phyloP scores from a whole-genome alignment of 30 jellyfish, hydroid and myxozoan genomes.

The Chrysaora quinquecirrha region DNA sequence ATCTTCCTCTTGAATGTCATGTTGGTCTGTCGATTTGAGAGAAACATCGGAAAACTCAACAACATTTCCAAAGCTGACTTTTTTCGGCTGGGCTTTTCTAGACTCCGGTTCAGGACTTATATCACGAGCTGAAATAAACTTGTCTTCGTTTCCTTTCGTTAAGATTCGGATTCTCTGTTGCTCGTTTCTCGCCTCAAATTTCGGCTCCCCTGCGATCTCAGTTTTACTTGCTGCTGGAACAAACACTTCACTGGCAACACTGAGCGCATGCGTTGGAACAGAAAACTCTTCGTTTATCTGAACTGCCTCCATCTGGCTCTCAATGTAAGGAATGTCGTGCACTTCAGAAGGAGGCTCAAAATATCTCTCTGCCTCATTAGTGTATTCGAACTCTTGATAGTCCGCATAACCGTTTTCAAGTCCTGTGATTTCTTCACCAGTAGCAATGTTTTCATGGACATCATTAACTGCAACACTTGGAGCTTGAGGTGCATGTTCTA shows the following conservation, averaged over 20 bases:
- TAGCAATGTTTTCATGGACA: neutral
- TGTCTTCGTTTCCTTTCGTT: constrained; percentile 47
- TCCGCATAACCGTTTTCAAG: neutral
- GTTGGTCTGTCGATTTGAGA: neutral
- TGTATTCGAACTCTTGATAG: too few species aligned
- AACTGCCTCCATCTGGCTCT: neutral
- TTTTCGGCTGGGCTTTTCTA: constrained; percentile 28
- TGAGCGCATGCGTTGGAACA: neutral
- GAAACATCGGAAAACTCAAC: constrained; percentile 7
- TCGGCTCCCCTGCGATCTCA: neutral
- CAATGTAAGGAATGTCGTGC: too few species aligned
- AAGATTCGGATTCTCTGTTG: constrained; percentile 42
- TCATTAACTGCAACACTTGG: neutral
- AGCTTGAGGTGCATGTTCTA: too few species aligned
- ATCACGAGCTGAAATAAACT: constrained; percentile 23
- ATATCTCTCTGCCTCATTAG: too few species aligned
- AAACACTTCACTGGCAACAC: neutral
- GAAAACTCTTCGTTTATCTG: neutral
- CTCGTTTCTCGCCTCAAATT: constrained; percentile 45
- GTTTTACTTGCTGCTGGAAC: neutral
- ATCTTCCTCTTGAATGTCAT: neutral
- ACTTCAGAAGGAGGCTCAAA: too few species aligned
- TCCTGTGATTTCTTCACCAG: neutral
- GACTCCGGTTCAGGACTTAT: constrained; percentile 60
- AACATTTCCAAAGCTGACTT: constrained; percentile 69